Evolutionary conservation across 2,888 invertebrate genomes (phyloP), one percentile per base, ranked within the genome.

Genomic region (Heliconius cydno): DNA sequence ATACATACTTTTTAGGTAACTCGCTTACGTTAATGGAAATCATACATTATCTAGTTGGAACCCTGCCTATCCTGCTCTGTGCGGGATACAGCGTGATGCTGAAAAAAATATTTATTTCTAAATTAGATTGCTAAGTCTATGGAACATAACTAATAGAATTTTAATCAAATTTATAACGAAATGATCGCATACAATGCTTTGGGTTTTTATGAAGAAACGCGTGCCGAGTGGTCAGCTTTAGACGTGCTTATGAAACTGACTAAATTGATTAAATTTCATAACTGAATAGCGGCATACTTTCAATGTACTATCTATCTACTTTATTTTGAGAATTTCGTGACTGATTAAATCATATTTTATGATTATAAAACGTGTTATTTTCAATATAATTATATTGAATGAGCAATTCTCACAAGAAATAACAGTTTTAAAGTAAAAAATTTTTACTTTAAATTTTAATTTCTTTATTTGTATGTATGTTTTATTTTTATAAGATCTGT

Each of bases 141-240:
- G 85, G 85, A 75, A 78, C 85, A 86, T 86, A 88, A 86, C 89
- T 90, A 90, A 92, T 91, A 90, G 88, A 92, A 91, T 88, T 92
- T 92, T 89, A 93, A 93, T 93, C 90, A 91, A 93, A 93, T 91
- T 90, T 90, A 87, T 90, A 90, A 90, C 87, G 90, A 91, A 90
- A 90, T 91, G 89, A 90, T 88, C 88, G 87, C 86, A 86, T 85
- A 89, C 90, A 90, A 90, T 88, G 85, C 85, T 80, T 83, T 77
- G 79, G 86, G 86, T 90, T 88, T 92, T 91, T 90, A 90, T 88
- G 85, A 81, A 81, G 86, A 82, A 87, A 88, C 91, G 88, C 92
- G 92, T 92, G 93, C 90, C 85, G 63, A 52, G 52, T 52, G 52
- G 7, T 60, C 82, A 85, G 86, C 84, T 85, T 87, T 83, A 84